Evolutionary conservation across 2,113 vertebrate genomes (phyloP), one percentile per base, ranked within the genome.

Genomic region (Mugil cephalus): DNA sequence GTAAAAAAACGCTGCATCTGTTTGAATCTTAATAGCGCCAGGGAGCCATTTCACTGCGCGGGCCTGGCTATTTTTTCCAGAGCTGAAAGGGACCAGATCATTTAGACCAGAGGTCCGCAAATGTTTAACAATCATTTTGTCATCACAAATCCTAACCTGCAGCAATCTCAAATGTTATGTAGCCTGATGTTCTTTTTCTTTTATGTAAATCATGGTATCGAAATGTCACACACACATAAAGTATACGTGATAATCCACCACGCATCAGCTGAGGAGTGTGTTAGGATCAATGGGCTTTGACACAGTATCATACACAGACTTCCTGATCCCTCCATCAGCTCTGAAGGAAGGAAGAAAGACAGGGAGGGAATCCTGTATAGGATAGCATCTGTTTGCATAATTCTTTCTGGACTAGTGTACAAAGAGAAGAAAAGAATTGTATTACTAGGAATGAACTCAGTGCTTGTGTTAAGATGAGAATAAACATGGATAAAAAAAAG

Each of bases 231-330:
- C 2, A 42, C 39, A 42, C 12, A 10, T 4, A 13, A 42, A 42
- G 13, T 17, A 30, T 30, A 30, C n/a, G 55, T 46, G 21, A n/a
- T 55, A 63, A 81, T 77, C 30, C 60, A 34, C 45, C 39, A 12
- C 24, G 60, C 34, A 40, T 79, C 50, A 56, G 43, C 39, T 61
- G 80, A 79, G 34, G 38, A 79, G 45, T 45, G 30, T 34, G 47
- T 74, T 15, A 11, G 34, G 36, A 84, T 69, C 60, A 18, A 82
- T 86, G 55, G 42, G 55, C 58, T 58, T 59, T 70, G 78, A 82
- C 39, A 39, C 18, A 18, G 62, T 60, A 35, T 79, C 74, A 86
- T 62, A 80, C 59, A 19, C 38, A 39, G 69, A 10, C 43, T 4
- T 40, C 4, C 52, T 79, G 79, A 82, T 71, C 63, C 77, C 63